Evolutionary conservation across 2,797 vertebrate genomes (phyloP).

Genomic region (Anguilla pacifica): DNA sequence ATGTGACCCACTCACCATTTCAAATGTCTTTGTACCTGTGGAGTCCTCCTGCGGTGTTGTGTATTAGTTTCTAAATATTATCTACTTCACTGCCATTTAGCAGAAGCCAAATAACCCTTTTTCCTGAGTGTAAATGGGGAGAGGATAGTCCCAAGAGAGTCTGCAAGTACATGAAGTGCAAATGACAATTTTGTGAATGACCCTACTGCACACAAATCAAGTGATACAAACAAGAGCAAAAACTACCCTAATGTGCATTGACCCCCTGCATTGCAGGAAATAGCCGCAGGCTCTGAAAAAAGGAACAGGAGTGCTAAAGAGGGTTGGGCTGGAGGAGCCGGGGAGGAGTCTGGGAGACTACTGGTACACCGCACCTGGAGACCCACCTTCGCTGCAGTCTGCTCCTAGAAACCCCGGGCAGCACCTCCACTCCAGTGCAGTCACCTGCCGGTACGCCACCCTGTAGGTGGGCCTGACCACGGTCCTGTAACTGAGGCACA

Average conservation of each 20-base stretch:
- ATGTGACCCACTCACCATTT: background rate
- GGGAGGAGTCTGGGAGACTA: background rate
- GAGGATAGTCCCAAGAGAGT: too few relatives aligned
- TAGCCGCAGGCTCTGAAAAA: background rate
- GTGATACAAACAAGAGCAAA: background rate
- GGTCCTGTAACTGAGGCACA: conserved; percentile 89
- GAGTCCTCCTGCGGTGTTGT: background rate
- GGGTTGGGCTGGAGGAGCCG: background rate
- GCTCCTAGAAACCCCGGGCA: conserved; percentile 91
- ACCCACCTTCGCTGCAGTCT: conserved; percentile 87
- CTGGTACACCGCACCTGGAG: background rate
- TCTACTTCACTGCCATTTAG: too few relatives aligned
- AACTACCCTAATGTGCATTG: background rate
- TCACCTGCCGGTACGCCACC: conserved; percentile 88
- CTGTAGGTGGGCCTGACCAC: conserved; percentile 89
- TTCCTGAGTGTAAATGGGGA: too few relatives aligned
- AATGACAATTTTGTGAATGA: too few relatives aligned
- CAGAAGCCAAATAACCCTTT: too few relatives aligned
- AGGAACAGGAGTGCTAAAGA: background rate
- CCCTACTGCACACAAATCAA: too few relatives aligned
- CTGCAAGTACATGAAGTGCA: too few relatives aligned
- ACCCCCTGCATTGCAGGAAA: background rate
- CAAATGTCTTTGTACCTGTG: background rate
- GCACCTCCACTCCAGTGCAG: conserved; percentile 91
- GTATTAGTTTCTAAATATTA: too few relatives aligned